Base-by-base conservation (phyloP, 1,140 invertebrate species). In the Pristionchus pacificus region DNA sequence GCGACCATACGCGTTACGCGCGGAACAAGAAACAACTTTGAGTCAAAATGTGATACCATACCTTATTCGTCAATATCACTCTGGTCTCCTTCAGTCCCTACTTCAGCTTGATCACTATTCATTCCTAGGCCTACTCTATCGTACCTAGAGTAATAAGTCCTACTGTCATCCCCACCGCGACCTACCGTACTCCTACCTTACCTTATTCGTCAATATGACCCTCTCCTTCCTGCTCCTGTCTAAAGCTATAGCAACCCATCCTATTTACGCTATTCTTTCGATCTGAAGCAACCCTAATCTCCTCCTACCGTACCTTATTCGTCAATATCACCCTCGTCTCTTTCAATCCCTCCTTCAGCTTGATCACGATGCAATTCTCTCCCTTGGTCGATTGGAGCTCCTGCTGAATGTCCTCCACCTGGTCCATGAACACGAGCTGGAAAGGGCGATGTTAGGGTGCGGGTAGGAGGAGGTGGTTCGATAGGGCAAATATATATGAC, bases 341-440 rank as follows among this genome's bases (percentile, higher is more conserved):
- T 85, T 94, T 83, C 24, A 86, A 83, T 19, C 79, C 85, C 33
- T 77, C 92, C 84, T 90, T 88, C 76, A 91, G 90, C 76, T 92
- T 89, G 58, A 97, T 88, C 67, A 96, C 90, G 81, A 97, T 95
- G 79, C 92, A 93, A 83, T 94, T 92, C 84, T 96, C 93, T 75
- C 91, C 91, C 87, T 95, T 94, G 92, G 89, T 78, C 89, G 90
- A 64, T 91, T 90, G 74, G 93, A 88, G 80, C 28, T 95, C 93
- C 1, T 90, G 88, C 72, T 89, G 89, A 10, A 95, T 90, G 84
- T 93, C 92, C 79, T 93, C 92, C 19, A 93, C 91, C 84, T 93
- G 91, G 85, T 97, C 94, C 87, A 97, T 91, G 78, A 97, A 93
- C 62, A 97, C 90, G 81, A 97, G 88, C 86, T 86, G 38, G 38